Evolutionary conservation across 2,113 vertebrate genomes (phyloP).

Genomic region (Ictalurus punctatus): DNA sequence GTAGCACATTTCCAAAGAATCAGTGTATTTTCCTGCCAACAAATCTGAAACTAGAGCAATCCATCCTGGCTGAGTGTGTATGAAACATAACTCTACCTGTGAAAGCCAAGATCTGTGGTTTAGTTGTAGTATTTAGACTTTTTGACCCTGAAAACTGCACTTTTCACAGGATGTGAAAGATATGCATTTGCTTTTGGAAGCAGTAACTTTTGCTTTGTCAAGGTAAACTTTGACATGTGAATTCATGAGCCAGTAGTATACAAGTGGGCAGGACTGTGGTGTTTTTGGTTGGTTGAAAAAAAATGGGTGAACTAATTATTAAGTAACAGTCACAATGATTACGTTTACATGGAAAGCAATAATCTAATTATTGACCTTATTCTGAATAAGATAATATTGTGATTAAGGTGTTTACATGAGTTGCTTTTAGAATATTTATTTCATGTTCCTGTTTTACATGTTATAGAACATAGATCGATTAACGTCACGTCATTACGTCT

Average conservation of each 20-base stretch:
- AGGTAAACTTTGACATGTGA: neutral
- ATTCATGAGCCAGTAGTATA: neutral
- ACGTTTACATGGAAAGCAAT: too few relatives aligned
- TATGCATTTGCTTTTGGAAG: neutral
- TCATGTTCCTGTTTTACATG: too few relatives aligned
- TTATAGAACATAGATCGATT: too few relatives aligned
- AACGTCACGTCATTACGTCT: too few relatives aligned
- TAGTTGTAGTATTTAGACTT: neutral
- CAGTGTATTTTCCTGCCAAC: neutral
- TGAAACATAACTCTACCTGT: neutral
- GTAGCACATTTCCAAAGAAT: neutral
- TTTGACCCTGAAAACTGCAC: neutral
- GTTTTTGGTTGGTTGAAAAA: neutral
- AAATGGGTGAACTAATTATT: neutral
- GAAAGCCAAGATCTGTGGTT: neutral
- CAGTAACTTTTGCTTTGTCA: neutral
- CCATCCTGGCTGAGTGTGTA: neutral
- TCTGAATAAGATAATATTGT: too few relatives aligned
- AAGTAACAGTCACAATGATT: neutral
- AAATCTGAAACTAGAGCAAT: neutral
- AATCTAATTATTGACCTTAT: too few relatives aligned
- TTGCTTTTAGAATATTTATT: too few relatives aligned
- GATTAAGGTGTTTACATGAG: too few relatives aligned
- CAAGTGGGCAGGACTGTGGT: neutral
- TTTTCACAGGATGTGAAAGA: neutral